Percentiles rank a stretch among this genome's conserved stretches.
Conservation (phyloP, 1,140 invertebrate genomes). For the Tyrophagus putrescentiae region DNA sequence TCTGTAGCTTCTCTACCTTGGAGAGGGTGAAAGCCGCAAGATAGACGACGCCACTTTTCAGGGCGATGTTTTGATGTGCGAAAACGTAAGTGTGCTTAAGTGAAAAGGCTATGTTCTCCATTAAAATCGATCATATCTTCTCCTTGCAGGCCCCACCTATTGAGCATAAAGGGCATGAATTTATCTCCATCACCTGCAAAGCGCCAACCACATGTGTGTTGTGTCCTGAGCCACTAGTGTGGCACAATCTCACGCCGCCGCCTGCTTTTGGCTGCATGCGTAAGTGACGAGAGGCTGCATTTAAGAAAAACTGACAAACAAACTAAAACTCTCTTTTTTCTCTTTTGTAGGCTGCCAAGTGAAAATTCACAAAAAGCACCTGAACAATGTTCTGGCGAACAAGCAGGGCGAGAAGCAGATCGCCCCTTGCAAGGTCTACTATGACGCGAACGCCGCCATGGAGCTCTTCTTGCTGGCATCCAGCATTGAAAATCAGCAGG, state of each 20-base stretch:
- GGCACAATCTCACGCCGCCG: background rate
- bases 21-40: background rate
- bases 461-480: background rate
- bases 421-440: background rate
- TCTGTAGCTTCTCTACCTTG: background rate
- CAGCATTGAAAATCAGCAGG: background rate
- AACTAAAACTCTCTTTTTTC: too few species aligned
- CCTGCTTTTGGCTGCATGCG: background rate
- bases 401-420: background rate
- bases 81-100: background rate
- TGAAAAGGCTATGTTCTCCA: background rate
- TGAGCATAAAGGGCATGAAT: background rate
- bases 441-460: background rate
- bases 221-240: background rate
- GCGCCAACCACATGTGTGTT: background rate
- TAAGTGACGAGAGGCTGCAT: too few species aligned
- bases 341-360: background rate
- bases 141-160: background rate
- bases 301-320: too few species aligned
- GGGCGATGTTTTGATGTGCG: background rate
- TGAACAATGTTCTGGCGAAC: background rate
- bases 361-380: too few species aligned
- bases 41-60: background rate
- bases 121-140: background rate
- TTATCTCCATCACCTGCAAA: background rate